Base-by-base conservation (phyloP, 2,797 vertebrate genomes). In the Lateolabrax maculatus region DNA sequence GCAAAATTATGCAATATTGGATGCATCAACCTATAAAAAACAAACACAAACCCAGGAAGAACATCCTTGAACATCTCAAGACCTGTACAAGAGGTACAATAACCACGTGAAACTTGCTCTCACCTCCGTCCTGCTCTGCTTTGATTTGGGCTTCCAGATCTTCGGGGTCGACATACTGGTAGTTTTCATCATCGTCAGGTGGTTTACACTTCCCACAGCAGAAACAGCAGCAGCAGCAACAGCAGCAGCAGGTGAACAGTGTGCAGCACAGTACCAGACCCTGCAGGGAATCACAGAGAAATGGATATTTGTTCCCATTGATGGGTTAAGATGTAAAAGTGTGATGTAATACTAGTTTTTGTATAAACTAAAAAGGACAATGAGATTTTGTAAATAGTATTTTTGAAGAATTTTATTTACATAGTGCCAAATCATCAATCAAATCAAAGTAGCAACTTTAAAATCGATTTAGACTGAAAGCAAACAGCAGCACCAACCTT, bases 191-290 rank as follows among this genome's bases (percentile, higher is more conserved):
- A 0, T 98, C 97, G 15, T 96, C 90, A 0, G 96, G 96, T 0
- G 96, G 96, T 84, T 93, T 95, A 72, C 97, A 97, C 0, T 90
- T 90, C 37, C 97, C 97, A 0, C 97, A 99, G 93, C 98, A 99
- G 84, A 97, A 97, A 77, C 93, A 97, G 69, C 97, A 98, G 91
- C 97, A 99, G 77, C 96, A 98, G 86, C 97, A 98, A 18, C 96
- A 98, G 68, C 96, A 98, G 83, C 97, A 98, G 70, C 97, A 97
- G 57, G 96, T 96, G 82, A 96, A 92, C 16, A 95, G 37, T 0
- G 94, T 90, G 0, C 96, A 98, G 84, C 97, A 96, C 62, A 98
- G 48, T 0, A 94, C 83, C 75, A 97, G 93, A 0, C 94, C 92
- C 97, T 99, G 88, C 16, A 27, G 53, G 44, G 55, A 57, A 19